A percentile compares a stretch with the other conserved stretches of the same genome.
phyloP scores from a whole-genome alignment of 2,888 invertebrate genomes.

The Lasioglossum malachurum region DNA sequence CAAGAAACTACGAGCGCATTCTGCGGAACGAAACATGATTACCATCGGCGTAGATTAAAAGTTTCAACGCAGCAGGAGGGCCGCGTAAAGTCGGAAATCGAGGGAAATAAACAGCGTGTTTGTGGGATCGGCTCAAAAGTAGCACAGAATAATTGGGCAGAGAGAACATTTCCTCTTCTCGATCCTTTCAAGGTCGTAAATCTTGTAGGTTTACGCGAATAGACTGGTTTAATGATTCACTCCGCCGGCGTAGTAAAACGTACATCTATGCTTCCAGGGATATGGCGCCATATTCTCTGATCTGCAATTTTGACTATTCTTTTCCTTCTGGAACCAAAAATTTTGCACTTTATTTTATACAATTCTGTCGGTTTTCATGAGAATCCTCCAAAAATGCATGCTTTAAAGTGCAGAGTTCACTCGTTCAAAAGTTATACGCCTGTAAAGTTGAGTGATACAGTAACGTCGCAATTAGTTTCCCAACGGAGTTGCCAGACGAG shows the following conservation, averaged over 20 bases:
- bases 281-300: not conserved
- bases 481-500: too few species aligned
- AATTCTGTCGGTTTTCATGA: too few species aligned
- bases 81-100: slow-evolving; percentile 16
- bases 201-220: slow-evolving; percentile 32
- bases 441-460: too few species aligned
- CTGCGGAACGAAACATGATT: not conserved
- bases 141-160: slow-evolving; percentile 15
- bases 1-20: not conserved
- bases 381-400: too few species aligned
- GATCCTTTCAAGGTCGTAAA: slow-evolving; percentile 42
- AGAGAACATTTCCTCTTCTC: slow-evolving; percentile 2
- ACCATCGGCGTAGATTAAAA: not conserved
- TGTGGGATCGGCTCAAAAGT: not conserved
- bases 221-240: slow-evolving; percentile 38
- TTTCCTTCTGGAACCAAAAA: too few species aligned
- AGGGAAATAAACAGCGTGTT: slow-evolving; percentile 6
- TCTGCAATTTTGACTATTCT: not conserved
- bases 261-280: not conserved
- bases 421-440: too few species aligned
- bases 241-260: slow-evolving; percentile 9
- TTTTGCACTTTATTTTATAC: too few species aligned
- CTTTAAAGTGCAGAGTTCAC: too few species aligned
- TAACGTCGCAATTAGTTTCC: too few species aligned
- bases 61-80: slow-evolving; percentile 7